A percentile compares a stretch with the other conserved stretches of the same genome.
phyloP scores from a whole-genome alignment of 2,113 vertebrate species.

The Brachirus orientalis region DNA sequence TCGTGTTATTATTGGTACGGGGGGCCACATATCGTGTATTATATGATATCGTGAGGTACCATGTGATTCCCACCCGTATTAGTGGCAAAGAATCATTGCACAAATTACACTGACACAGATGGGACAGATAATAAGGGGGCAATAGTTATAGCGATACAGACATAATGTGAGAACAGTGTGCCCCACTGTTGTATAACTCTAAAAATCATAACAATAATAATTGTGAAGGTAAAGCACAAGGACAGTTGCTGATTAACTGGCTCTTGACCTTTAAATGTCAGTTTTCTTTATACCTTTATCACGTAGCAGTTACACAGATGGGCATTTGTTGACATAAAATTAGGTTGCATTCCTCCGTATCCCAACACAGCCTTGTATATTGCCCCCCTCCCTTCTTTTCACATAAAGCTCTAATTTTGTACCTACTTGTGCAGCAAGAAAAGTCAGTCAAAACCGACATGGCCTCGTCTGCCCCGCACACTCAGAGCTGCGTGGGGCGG shows the following conservation, averaged over 20 bases:
- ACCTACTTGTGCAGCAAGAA: constrained; percentile 77
- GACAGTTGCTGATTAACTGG: not conserved
- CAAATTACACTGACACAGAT: too few species aligned
- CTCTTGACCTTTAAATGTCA: constrained; percentile 3
- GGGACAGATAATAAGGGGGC: too few species aligned
- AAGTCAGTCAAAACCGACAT: constrained; percentile 85
- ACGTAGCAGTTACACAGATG: constrained; percentile 17
- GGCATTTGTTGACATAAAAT: constrained; percentile 61
- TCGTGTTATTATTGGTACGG: too few species aligned
- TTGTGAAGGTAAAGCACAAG: not conserved
- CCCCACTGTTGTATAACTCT: too few species aligned
- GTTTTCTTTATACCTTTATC: constrained; percentile 27
- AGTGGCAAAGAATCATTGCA: too few species aligned
- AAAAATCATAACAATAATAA: too few species aligned
- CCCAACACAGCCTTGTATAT: constrained; percentile 51
- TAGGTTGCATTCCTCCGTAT: constrained; percentile 67
- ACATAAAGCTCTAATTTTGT: constrained; percentile 75
- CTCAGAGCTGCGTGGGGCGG: constrained; percentile 81
- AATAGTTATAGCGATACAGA: too few species aligned
- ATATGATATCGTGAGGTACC: too few species aligned
- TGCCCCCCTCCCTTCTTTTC: constrained; percentile 48
- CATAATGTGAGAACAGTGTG: not conserved
- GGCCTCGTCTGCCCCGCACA: constrained; percentile 81
- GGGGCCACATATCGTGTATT: too few species aligned
- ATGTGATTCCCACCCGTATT: too few species aligned